Conservation (phyloP, 2,888 invertebrate species). For the Callinectes sapidus region DNA sequence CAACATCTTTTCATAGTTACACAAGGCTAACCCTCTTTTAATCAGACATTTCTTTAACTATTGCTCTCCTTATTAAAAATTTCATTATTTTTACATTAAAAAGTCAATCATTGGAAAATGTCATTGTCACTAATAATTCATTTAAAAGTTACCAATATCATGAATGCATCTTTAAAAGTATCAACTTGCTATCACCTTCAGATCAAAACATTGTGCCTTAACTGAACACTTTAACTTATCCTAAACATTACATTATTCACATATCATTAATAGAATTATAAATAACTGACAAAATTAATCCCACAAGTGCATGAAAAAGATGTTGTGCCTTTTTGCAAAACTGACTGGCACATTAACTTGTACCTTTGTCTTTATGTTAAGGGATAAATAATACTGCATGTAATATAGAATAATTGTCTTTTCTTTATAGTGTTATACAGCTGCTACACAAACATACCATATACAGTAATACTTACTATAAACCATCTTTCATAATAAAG, state of each 20-base stretch:
- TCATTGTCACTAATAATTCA: background rate
- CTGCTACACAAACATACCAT: background rate
- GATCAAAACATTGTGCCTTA: background rate
- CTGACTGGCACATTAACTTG: background rate
- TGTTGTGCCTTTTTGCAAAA: background rate
- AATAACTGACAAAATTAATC: background rate
- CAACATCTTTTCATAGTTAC: background rate
- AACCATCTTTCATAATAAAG: background rate
- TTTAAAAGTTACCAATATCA: background rate
- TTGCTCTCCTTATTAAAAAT: background rate
- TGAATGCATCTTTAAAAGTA: background rate
- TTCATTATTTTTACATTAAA: background rate
- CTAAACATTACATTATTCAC: background rate
- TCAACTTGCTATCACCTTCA: background rate
- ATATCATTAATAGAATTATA: background rate
- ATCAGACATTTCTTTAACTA: background rate
- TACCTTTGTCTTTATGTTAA: background rate
- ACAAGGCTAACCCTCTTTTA: background rate
- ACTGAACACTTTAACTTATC: background rate
- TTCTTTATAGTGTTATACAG: background rate
- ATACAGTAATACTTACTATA: background rate
- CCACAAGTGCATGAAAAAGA: background rate
- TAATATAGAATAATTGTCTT: background rate
- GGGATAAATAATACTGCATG: constrained; percentile 21
- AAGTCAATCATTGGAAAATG: background rate